phyloP scores from a whole-genome alignment of 2,797 vertebrate species.

The Gymnopithys bicolor region DNA sequence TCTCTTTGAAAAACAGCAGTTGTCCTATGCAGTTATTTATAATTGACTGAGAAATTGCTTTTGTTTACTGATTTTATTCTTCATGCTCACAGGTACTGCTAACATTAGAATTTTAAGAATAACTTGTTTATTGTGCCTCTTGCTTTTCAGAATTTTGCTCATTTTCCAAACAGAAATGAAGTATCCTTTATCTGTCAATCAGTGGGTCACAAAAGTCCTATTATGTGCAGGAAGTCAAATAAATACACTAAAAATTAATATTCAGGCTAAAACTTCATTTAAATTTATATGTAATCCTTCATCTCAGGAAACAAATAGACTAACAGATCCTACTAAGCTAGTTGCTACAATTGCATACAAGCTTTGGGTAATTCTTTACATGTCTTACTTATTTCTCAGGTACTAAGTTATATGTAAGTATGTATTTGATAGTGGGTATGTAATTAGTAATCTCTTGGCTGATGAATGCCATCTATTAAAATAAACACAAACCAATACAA shows the following conservation, averaged over 20 bases:
- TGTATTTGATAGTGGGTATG: neutral
- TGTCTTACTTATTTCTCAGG: neutral
- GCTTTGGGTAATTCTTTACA: neutral
- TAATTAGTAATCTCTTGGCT: neutral
- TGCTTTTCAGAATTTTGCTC: slow-evolving; percentile 23
- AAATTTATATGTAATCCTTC: neutral
- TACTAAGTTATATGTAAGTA: neutral
- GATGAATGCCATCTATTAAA: slow-evolving; percentile 29
- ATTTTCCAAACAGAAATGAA: neutral
- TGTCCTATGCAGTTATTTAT: neutral
- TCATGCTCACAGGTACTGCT: neutral
- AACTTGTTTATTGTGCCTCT: neutral
- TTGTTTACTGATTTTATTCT: neutral
- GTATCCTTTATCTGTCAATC: neutral
- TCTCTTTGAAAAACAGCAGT: neutral
- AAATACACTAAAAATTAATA: slow-evolving; percentile 17
- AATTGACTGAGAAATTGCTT: neutral
- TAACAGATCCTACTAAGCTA: neutral
- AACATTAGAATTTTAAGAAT: neutral
- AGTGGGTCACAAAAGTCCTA: neutral
- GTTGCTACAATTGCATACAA: neutral
- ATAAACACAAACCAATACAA: slow-evolving; percentile 2
- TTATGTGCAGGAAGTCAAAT: neutral
- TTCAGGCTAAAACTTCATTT: neutral
- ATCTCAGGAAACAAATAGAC: neutral